Evolutionary conservation across 1,140 invertebrate species (phyloP).

Genomic region (Diorhabda sublineata): DNA sequence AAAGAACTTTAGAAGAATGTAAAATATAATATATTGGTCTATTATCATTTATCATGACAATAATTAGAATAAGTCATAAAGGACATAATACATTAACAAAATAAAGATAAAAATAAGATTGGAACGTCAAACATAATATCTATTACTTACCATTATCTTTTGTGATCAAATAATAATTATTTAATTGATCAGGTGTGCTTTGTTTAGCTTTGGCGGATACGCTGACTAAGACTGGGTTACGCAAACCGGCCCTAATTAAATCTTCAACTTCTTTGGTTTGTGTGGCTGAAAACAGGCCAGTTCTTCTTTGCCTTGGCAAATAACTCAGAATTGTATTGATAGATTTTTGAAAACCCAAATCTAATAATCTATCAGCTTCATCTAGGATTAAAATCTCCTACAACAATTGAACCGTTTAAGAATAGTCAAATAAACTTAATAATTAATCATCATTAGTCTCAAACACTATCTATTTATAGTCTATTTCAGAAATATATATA

Average conservation of each 20-base stretch:
- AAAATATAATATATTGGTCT: no score
- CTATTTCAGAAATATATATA: no score
- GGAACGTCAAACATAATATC: background rate
- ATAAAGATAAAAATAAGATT: background rate
- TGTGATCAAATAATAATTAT: constrained; percentile 83
- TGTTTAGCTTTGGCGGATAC: constrained; percentile 81
- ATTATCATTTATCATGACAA: no score
- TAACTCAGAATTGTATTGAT: constrained; percentile 87
- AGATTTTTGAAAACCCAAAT: constrained; percentile 86
- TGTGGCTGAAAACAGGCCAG: constrained; percentile 97
- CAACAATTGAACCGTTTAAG: constrained; percentile 19
- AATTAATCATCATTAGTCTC: no score
- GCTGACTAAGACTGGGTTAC: constrained; percentile 89
- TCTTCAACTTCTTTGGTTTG: constrained; percentile 93
- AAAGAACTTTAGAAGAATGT: no score
- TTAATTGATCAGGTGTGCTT: constrained; percentile 76
- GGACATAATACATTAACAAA: no score
- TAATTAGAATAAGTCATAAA: no score
- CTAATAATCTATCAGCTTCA: constrained; percentile 93
- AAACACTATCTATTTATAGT: no score
- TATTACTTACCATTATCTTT: constrained; percentile 63
- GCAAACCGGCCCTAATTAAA: constrained; percentile 85
- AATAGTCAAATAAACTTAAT: no score
- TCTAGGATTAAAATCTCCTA: constrained; percentile 92
- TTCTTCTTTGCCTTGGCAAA: constrained; percentile 88